A percentile compares a stretch with the other conserved stretches of the same genome.
These are phyloP conservation scores for Cryptotis parvus DNA, from an alignment of 2,113 vertebrate species.

Conservation along the genomic window DNA sequence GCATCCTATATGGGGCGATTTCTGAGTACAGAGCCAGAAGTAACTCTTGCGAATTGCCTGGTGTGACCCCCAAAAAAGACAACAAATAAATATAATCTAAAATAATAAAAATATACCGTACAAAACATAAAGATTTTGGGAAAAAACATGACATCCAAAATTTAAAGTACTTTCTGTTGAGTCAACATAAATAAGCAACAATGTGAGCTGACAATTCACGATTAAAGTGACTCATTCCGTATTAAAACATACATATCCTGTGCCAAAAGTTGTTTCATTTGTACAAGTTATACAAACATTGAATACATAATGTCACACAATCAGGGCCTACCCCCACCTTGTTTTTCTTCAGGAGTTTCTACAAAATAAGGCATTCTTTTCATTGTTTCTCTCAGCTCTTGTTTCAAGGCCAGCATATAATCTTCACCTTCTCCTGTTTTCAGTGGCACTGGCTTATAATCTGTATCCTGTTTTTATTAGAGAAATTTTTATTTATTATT, in stretches of 20 bases:
- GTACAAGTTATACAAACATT: background rate
- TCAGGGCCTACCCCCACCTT: slow-evolving; percentile 84
- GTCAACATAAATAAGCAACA: background rate
- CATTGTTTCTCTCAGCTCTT: slow-evolving; percentile 92
- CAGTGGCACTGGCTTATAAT: slow-evolving; percentile 93
- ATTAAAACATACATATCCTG: slow-evolving; percentile 20
- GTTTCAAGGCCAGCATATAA: slow-evolving; percentile 95
- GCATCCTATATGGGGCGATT: no score
- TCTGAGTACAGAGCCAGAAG: no score
- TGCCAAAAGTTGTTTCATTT: background rate
- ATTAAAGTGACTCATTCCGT: background rate
- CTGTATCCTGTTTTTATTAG: slow-evolving; percentile 82
- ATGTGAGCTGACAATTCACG: background rate
- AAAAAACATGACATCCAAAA: background rate
- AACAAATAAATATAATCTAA: no score
- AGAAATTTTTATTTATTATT: no score
- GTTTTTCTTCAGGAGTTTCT: slow-evolving; percentile 81
- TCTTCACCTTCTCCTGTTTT: slow-evolving; percentile 92
- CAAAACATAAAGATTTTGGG: no score
- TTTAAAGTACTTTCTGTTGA: background rate
- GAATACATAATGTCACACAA: background rate
- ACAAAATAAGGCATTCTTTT: slow-evolving; percentile 91
- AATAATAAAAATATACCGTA: no score
- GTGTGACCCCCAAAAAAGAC: no score
- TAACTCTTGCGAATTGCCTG: no score